phyloP scores from a whole-genome alignment of 2,113 vertebrate species.

The Paratilapia polleni region DNA sequence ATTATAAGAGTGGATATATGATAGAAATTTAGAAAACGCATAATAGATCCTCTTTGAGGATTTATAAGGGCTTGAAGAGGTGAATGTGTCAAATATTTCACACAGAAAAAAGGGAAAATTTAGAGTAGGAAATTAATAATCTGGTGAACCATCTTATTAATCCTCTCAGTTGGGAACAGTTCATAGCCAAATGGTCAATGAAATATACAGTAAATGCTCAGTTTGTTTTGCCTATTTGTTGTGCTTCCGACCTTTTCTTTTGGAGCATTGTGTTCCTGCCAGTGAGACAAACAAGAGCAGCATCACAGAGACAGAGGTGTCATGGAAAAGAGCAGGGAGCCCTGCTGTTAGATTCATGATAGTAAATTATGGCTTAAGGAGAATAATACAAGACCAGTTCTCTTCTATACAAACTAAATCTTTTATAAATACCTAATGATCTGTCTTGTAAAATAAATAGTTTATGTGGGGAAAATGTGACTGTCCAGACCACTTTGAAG shows the following conservation, averaged over 20 bases:
- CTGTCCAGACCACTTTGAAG: neutral
- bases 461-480: neutral
- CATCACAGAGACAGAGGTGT: conserved; percentile 16
- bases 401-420: neutral
- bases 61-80: neutral
- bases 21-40: neutral
- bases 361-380: neutral
- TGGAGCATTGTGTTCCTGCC: neutral
- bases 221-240: neutral
- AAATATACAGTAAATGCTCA: neutral
- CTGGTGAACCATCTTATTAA: neutral
- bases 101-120: neutral
- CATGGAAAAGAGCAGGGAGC: neutral
- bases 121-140: neutral
- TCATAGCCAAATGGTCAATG: neutral
- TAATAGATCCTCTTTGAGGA: neutral
- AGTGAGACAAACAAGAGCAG: conserved; percentile 18
- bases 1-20: neutral
- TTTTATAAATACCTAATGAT: neutral
- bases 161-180: neutral
- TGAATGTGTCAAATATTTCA: neutral
- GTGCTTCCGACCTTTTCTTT: neutral
- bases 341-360: neutral
- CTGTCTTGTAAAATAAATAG: neutral
- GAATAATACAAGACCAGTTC: neutral